Conservation (phyloP, 2,113 vertebrate genomes). For the Garra rufa region DNA sequence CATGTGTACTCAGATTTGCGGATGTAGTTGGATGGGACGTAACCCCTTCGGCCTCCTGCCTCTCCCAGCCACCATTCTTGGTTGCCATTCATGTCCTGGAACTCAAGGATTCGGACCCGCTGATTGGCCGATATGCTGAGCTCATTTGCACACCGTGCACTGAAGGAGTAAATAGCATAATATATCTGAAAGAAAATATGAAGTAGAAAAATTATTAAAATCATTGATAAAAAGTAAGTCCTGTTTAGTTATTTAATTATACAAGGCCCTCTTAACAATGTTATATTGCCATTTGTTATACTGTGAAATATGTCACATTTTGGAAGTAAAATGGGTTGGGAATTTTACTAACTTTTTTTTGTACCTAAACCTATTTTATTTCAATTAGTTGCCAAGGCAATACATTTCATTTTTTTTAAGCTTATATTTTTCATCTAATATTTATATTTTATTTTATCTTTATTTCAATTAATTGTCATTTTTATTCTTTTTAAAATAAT, state of each 20-base stretch:
- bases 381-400: too few species aligned
- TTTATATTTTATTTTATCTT: too few species aligned
- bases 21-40: constrained; percentile 96
- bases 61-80: constrained; percentile 97
- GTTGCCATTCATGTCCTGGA: constrained; percentile 94
- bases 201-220: neutral
- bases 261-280: neutral
- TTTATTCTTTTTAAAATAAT: too few species aligned
- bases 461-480: too few species aligned
- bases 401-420: too few species aligned
- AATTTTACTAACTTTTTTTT: too few species aligned
- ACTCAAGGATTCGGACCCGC: constrained; percentile 89
- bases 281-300: too few species aligned
- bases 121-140: constrained; percentile 92
- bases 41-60: constrained; percentile 84
- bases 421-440: too few species aligned
- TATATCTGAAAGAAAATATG: constrained; percentile 82
- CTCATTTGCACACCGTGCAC: constrained; percentile 93
- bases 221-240: neutral
- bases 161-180: constrained; percentile 94
- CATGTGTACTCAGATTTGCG: constrained; percentile 97
- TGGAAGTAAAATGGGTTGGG: too few species aligned
- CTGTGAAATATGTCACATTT: too few species aligned
- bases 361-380: too few species aligned
- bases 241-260: neutral